Conservation (phyloP, 2,888 invertebrate genomes). For the Tridacna gigas region DNA sequence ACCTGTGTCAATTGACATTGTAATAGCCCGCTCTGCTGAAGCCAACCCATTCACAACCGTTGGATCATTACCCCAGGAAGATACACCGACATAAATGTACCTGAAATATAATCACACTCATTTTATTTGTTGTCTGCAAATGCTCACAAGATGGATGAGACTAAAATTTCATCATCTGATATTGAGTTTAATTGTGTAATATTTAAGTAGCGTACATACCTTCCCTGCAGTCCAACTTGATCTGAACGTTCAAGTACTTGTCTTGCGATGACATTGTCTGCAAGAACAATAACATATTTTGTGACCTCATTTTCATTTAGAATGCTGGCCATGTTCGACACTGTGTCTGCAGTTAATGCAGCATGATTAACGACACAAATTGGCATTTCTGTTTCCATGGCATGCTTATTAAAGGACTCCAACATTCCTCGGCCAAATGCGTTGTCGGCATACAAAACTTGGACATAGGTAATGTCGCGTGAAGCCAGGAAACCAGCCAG, state of each 20-base stretch:
- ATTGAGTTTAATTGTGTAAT: no score
- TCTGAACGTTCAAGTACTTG: constrained; percentile 40
- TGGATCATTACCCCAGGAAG: constrained; percentile 68
- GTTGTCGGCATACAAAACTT: constrained; percentile 66
- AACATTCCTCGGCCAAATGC: constrained; percentile 60
- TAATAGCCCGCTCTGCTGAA: constrained; percentile 54
- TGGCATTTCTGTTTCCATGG: constrained; percentile 35
- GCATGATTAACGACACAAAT: constrained; percentile 67
- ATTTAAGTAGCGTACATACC: constrained; percentile 35
- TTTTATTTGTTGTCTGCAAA: background rate
- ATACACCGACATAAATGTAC: constrained; percentile 74
- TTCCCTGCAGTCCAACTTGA: constrained; percentile 16
- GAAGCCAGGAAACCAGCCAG: constrained; percentile 67
- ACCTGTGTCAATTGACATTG: constrained; percentile 53
- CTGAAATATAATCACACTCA: constrained; percentile 30
- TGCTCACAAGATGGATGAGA: no score
- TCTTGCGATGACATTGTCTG: constrained; percentile 46
- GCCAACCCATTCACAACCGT: constrained; percentile 50
- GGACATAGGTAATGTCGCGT: constrained; percentile 61
- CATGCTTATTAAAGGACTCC: constrained; percentile 52
- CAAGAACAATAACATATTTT: constrained; percentile 65
- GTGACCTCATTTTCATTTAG: constrained; percentile 42
- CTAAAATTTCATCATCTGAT: no score
- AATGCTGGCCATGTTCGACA: constrained; percentile 1
- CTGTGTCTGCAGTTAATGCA: constrained; percentile 15